Evolutionary conservation across 1,140 invertebrate species (phyloP), one percentile per base, ranked within the genome.

Genomic region (Achroia grisella): DNA sequence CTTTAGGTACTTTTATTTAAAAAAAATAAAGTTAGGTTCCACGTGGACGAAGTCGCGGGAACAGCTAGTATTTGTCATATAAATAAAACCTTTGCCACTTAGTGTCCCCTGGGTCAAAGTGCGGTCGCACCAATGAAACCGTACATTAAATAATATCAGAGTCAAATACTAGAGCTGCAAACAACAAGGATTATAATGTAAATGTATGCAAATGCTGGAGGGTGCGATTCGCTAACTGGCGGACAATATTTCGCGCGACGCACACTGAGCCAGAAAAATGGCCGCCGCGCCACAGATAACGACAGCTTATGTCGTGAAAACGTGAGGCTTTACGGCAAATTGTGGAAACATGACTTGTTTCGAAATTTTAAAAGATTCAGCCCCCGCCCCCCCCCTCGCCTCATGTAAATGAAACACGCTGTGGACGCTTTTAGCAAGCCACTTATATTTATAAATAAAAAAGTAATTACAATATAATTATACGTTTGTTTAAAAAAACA

Each of bases 301-400:
- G 70, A 61, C 69, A 68, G 73, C 69, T 77, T 74, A 77, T 51
- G 71, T 65, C 60, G 60, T 46, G 62, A 54, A 55, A 55, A 73
- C 71, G 71, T 66, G 69, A 63, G 62, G 64, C 59, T 71, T 62
- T 66, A 62, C 62, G 63, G 63, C 64, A 75, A 75, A 75, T 71
- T 68, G 71, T 64, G 47, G 66, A 58, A 62, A 71, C 73, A 74
- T 74, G 71, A 74, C 71, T 70, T 69, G 73, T 71, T 70, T 74
- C 56, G 13, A 57, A 68, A 62, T 61, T 36, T 33, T 13, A 14
- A 17, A 37, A 39, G 30, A 54, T 43, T 48, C 32, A 33, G 17
- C 17, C 37, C 15, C 34, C 13, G 32, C 32, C n/a, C n/a, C n/a
- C n/a, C n/a, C n/a, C n/a, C n/a, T n/a, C n/a, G n/a, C n/a, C n/a